Conservation (phyloP, 1,140 invertebrate species). For the Saccostrea glomerata region DNA sequence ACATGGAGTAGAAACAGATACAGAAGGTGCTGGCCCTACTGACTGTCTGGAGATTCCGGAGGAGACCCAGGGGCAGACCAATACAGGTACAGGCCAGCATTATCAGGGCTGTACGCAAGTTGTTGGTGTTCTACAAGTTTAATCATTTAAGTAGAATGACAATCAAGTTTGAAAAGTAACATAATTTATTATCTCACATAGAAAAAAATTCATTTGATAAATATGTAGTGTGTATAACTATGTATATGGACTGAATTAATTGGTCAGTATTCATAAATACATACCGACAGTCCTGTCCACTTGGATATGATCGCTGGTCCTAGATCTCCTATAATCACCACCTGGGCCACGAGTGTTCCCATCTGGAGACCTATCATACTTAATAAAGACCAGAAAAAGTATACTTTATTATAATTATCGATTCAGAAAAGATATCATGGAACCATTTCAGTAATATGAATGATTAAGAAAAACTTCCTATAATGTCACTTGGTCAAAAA, state of each 20-base stretch:
- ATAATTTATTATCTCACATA: too few species aligned
- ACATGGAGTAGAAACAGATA: slow-evolving; percentile 93
- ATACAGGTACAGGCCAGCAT: slow-evolving; percentile 88
- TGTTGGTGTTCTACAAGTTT: slow-evolving; percentile 83
- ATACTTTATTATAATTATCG: too few species aligned
- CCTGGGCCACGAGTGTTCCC: slow-evolving; percentile 96
- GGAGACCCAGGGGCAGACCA: slow-evolving; percentile 92
- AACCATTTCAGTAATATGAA: too few species aligned
- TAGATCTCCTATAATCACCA: slow-evolving; percentile 98
- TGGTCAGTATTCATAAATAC: neutral
- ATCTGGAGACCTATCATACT: slow-evolving; percentile 96
- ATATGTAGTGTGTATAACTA: too few species aligned
- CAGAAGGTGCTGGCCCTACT: slow-evolving; percentile 92
- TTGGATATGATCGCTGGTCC: slow-evolving; percentile 94
- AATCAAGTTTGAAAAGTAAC: neutral
- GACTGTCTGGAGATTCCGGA: slow-evolving; percentile 94
- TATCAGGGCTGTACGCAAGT: slow-evolving; percentile 83
- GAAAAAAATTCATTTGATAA: too few species aligned
- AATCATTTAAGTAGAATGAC: neutral
- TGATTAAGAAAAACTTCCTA: too few species aligned
- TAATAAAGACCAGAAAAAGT: slow-evolving; percentile 67
- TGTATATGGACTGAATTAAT: neutral
- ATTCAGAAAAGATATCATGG: too few species aligned
- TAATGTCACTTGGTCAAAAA: too few species aligned
- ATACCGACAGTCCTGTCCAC: slow-evolving; percentile 85